Conservation (phyloP, 2,888 invertebrate genomes). For the Agapostemon virescens region DNA sequence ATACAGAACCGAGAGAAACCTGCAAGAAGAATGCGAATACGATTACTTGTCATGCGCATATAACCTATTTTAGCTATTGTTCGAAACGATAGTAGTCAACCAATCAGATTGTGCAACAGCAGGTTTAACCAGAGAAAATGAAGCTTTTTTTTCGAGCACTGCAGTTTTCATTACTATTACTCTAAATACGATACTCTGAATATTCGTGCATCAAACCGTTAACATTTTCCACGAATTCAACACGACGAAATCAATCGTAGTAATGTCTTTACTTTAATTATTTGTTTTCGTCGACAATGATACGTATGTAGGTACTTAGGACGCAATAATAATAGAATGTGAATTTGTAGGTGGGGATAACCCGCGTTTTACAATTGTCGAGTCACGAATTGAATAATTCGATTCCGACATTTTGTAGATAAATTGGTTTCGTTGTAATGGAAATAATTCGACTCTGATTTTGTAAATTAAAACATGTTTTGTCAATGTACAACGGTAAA, state of each 20-base stretch:
- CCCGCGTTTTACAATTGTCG: not conserved
- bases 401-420: not conserved
- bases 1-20: not conserved
- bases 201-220: not conserved
- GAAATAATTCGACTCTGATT: not conserved
- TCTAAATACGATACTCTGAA: no score
- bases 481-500: conserved; percentile 20
- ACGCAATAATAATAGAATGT: not conserved
- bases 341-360: not conserved
- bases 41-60: not conserved
- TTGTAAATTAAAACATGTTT: conserved; percentile 27
- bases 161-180: not conserved
- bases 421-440: not conserved
- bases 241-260: not conserved
- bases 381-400: conserved; percentile 3
- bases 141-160: not conserved
- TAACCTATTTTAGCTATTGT: conserved; percentile 1
- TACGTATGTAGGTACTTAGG: not conserved
- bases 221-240: not conserved
- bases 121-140: not conserved
- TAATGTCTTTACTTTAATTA: not conserved
- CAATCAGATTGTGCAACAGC: not conserved
- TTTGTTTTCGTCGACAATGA: not conserved
- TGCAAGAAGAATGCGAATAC: not conserved
- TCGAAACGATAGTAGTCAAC: not conserved